Evolutionary conservation across 2,797 vertebrate genomes (phyloP), one percentile per base, ranked within the genome.

Genomic region (Melanotaenia pygmaea): DNA sequence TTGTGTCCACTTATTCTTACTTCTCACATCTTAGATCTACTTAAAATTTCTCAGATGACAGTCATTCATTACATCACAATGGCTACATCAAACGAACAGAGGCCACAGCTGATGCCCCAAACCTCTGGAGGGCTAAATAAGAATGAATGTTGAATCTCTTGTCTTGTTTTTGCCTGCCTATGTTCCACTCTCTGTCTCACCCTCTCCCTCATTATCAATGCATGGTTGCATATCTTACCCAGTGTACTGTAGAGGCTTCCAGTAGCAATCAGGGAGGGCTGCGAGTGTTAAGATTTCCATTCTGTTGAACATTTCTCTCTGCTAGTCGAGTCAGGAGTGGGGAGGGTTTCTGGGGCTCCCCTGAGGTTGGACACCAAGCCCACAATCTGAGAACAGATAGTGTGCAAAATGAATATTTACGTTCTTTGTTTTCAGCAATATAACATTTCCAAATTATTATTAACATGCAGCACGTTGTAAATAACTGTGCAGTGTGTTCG

Each of bases 201-300:
- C 54, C 64, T 38, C 53, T 50, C 61, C 70, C 90, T 92, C 90
- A 91, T 94, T 94, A 93, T 90, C 80, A 83, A 92, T 89, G 92
- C 92, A 91, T 89, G 90, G 88, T 59, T 92, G 90, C 79, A 34
- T 83, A 80, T 91, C 85, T 86, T 90, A 90, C 79, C 78, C 92
- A 93, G 83, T 90, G 87, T 93, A 92, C 89, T 93, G 91, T 94
- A 91, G 94, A 94, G 83, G 80, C 91, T 90, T 92, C 89, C 90
- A 87, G 82, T 90, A 83, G 91, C 86, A 91, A 88, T 91, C 88
- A 90, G 87, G 88, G 87, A 83, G 87, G 81, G 84, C 77, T 82
- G 83, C 76, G 86, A 86, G 86, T 87, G 90, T 92, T 87, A 91
- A 88, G 85, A 92, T 94, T 94, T 93, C 91, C 92, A 88, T 94